Evolutionary conservation across 2,113 vertebrate genomes (phyloP).

Genomic region (Ibidorhyncha struthersii): DNA sequence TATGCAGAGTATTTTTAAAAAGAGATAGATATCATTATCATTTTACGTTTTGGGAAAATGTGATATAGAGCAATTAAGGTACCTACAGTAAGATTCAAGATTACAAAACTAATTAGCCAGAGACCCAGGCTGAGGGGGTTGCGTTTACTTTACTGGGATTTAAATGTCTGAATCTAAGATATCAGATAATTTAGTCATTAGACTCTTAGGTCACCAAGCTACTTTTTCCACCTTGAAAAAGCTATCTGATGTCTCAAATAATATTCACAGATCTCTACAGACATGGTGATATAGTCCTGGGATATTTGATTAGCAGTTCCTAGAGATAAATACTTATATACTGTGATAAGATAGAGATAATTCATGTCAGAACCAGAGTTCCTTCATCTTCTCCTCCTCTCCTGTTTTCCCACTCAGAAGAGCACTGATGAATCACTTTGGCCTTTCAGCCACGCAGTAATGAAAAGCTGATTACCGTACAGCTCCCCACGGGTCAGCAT

Average conservation of each 20-base stretch:
- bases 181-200: neutral
- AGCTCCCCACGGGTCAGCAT: neutral
- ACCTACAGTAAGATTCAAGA: neutral
- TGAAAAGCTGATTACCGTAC: neutral
- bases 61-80: neutral
- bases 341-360: neutral
- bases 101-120: conserved; percentile 20
- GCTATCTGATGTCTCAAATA: neutral
- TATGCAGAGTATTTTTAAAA: neutral
- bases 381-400: neutral
- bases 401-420: neutral
- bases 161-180: neutral
- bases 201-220: neutral
- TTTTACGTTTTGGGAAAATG: neutral
- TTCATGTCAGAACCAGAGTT: neutral
- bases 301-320: neutral
- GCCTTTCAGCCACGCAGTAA: neutral
- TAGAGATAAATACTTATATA: neutral
- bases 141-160: neutral
- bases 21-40: neutral
- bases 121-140: neutral
- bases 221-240: neutral
- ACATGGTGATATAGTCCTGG: neutral
- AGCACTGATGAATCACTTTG: neutral
- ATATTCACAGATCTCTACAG: neutral